These are phyloP conservation scores for Lepidonotus clava DNA, from an alignment of 2,888 invertebrate genomes.

Conservation along the genomic window DNA sequence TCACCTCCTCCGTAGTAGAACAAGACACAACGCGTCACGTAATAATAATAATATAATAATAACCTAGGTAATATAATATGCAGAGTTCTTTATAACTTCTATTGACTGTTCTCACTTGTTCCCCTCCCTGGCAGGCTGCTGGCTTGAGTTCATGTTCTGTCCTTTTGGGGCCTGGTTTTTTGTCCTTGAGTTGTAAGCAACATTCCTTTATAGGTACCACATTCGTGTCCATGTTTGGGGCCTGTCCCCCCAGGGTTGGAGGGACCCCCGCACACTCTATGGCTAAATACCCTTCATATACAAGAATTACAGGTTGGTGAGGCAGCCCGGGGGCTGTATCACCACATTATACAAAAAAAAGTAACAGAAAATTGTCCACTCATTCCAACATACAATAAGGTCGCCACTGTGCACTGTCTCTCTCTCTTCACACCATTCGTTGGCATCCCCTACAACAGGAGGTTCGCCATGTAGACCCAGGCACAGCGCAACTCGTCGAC, in stretches of 20 bases:
- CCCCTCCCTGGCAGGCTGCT: not conserved
- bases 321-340: not conserved
- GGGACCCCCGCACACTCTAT: not conserved
- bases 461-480: not conserved
- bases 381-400: constrained; percentile 19
- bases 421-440: not conserved
- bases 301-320: not conserved
- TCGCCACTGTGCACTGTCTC: constrained; percentile 16
- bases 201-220: not conserved
- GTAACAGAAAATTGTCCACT: not conserved
- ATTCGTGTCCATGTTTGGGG: not conserved
- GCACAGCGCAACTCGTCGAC: constrained; percentile 21
- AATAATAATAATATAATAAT: not conserved
- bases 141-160: not conserved
- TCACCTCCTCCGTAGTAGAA: not conserved
- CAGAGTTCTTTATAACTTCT: not conserved
- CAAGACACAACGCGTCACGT: not conserved
- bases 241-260: not conserved
- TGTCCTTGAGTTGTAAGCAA: constrained; percentile 6
- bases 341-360: constrained; percentile 9
- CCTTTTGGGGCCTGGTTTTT: not conserved
- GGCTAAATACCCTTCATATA: not conserved
- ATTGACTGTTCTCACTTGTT: not conserved
- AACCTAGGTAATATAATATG: no score
- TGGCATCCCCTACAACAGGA: not conserved